Evolutionary conservation across 2,797 vertebrate species (phyloP), one percentile per base, ranked within the genome.

Genomic region (Ataeniobius toweri): DNA sequence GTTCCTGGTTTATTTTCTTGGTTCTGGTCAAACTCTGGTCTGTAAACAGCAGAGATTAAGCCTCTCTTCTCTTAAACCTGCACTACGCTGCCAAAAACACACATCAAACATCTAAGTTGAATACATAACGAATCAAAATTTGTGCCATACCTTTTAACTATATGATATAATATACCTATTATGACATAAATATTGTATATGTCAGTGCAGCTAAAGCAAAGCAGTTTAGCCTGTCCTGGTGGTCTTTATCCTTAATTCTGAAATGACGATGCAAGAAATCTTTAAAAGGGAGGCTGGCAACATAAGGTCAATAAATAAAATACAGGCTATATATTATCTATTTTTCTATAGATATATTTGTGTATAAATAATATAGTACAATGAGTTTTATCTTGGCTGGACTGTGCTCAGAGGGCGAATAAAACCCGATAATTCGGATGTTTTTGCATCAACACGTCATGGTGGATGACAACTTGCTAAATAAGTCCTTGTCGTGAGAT

Each of bases 221-320:
- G 92, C 91, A 89, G 92, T 86, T 94, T 88, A 82, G 82, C 89
- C 87, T 87, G 88, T 91, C 75, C 85, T 88, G 87, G 91, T 78
- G 77, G 75, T 77, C 85, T 85, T 80, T 58, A 79, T 78, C 73
- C 84, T 83, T 76, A 84, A 79, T 77, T 76, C 78, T 71, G 68
- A 85, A 55, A 59, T 84, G 78, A 73, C 61, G 10, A 46, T 46
- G 53, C 5, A 20, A 59, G 79, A 81, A 80, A 36, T 86, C 78
- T 81, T 83, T 80, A 82, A 83, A 85, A 69, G 50, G 71, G 59
- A 83, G 48, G 78, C 22, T 0, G 71, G 78, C 65, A 79, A 83
- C 36, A 46, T 44, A 76, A 69, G 86, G 79, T 89, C 82, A 93
- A 94, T 95, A 95, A 95, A 95, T 93, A 92, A 93, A 94, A 95